Evolutionary conservation across 2,888 invertebrate species (phyloP), one percentile per base, ranked within the genome.

Genomic region (Leptinotarsa juncta): DNA sequence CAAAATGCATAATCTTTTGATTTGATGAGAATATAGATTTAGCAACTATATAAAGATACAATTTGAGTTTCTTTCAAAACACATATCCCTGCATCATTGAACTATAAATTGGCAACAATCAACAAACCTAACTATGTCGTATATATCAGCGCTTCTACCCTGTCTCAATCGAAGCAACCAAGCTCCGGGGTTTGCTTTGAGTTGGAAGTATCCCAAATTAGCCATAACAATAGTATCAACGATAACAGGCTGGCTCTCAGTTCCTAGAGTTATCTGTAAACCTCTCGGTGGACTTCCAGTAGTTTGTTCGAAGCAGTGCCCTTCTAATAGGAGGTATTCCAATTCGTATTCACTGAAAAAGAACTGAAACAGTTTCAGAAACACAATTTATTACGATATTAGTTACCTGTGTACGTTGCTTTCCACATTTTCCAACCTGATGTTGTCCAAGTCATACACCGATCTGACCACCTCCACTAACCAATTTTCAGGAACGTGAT

Each of bases 151-250:
- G 3, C 98, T 99, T 80, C 97, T 92, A 7, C 99, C 99, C 66
- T 97, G 96, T 49, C 99, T 90, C 4, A 99, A 90, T 5, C 94
- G 91, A 76, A 99, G 88, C 26, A 94, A 89, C 99, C 99, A 99
- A 14, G 97, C 96, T 0, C 99, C 99, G 1, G 99, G 99, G 87
- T 96, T 97, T 0, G 99, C 99, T 89, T 99, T 99, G 49, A 99
- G 89, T 89, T 97, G 97, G 90, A 99, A 99, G 89, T 99, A 99
- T 16, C 99, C 99, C 81, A 99, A 90, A 89, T 99, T 99, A 7
- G 99, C 99, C 99, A 99, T 99, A n/a, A 99, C 99, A 82, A 99
- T 99, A 20, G 99, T 99, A 88, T 99, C 99, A 81, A 96, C 95
- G 80, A 93, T 91, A 7, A 94, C 92, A 0, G 95, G 94, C 74